Conservation (phyloP, 1,140 invertebrate genomes). For the Trichoplusia ni region DNA sequence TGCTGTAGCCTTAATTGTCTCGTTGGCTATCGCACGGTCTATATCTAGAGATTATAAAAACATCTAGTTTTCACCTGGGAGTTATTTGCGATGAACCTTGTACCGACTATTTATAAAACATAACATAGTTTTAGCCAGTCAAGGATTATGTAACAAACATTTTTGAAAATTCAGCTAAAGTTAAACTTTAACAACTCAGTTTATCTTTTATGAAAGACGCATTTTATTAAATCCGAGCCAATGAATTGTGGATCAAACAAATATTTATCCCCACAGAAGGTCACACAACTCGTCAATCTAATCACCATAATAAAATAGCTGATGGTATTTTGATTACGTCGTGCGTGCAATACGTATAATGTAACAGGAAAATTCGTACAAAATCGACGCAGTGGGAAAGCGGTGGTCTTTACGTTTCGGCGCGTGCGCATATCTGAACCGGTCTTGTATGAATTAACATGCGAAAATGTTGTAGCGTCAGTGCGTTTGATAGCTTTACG, state of each 20-base stretch:
- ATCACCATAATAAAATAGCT: no score
- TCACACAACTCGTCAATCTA: no score
- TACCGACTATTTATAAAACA: no score
- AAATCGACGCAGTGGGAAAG: conserved; percentile 8
- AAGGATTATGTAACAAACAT: background rate
- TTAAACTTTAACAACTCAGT: no score
- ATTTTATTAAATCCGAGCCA: no score
- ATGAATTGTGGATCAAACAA: no score
- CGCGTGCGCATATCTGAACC: background rate
- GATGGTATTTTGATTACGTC: background rate
- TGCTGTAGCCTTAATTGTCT: background rate
- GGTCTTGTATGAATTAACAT: background rate
- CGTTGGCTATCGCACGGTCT: background rate
- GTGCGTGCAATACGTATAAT: background rate
- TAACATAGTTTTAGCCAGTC: no score
- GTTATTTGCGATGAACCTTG: background rate
- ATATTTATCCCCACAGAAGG: no score
- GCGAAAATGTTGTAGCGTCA: background rate
- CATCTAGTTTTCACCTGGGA: background rate
- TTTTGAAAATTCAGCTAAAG: background rate
- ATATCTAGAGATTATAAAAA: background rate
- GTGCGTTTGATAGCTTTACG: no score
- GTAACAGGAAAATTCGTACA: conserved; percentile 6
- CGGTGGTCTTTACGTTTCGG: conserved; percentile 8
- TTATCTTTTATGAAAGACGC: no score